Evolutionary conservation across 2,797 vertebrate species (phyloP), one percentile per base, ranked within the genome.

Genomic region (Aldrovandia affinis): DNA sequence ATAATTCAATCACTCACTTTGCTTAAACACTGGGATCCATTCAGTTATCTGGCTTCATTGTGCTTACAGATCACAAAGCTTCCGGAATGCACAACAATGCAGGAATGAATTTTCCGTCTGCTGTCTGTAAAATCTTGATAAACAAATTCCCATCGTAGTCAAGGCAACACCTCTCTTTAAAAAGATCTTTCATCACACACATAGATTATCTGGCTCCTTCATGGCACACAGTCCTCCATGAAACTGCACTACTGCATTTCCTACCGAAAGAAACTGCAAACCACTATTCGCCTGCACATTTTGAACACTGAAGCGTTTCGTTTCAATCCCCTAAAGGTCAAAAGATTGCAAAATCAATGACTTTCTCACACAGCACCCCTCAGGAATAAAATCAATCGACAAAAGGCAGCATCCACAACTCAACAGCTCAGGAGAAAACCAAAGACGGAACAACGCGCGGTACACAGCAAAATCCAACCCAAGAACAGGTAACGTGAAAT

Each of bases 101-200:
- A 70, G 15, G 65, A 70, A 70, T 39, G 20, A 36, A 70, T 70
- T 22, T 70, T 10, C 65, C 15, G 65, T 70, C 65, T 70, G 33
- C 30, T 39, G 65, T 39, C 65, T 70, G 65, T 14, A 33, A 33
- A 68, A 70, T 36, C 33, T 36, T 70, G 65, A 70, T 70, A 33
- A 18, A 39, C 65, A 39, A 36, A 70, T 70, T 14, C 4, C n/a
- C 15, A 39, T 39, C 30, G 65, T 70, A 70, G 65, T 70, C 65
- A 70, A 70, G 65, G 65, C 65, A 70, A 70, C 65, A 70, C 33
- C 65, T 70, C 65, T 18, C 63, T 65, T 65, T 30, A 30, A 12
- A 9, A 70, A 70, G 65, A 39, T 10, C 65, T 70, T 70, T 20
- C 30, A 70, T 18, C 18, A 36, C 14, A 18, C 65, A 70, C 33